These are phyloP conservation scores for Drosophila nigritarsus DNA, from an alignment of 2,888 invertebrate species.

Conservation along the genomic window DNA sequence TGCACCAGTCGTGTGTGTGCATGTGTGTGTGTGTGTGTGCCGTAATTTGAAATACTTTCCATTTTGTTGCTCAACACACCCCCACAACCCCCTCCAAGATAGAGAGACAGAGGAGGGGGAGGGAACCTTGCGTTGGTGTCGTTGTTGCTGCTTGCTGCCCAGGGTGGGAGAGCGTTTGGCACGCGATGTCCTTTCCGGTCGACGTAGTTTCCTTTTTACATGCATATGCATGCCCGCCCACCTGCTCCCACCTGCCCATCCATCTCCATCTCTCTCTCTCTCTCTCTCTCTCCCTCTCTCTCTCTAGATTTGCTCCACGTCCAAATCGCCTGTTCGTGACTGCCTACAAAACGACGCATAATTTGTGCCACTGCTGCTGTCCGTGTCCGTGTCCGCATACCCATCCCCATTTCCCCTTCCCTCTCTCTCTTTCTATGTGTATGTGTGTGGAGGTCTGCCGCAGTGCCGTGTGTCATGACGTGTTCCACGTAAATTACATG, in stretches of 20 bases:
- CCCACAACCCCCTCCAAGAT: background rate
- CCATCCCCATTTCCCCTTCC: background rate
- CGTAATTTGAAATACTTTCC: conserved; percentile 80
- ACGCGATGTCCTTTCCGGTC: conserved; percentile 84
- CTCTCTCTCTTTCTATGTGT: conserved; percentile 5
- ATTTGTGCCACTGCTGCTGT: conserved; percentile 74
- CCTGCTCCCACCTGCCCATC: conserved; percentile 14
- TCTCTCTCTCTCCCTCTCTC: conserved; percentile 14
- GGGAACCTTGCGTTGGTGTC: conserved; percentile 17
- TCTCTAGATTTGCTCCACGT: conserved; percentile 21
- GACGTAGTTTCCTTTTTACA: conserved; percentile 67
- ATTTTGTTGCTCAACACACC: conserved; percentile 61
- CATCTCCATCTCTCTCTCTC: conserved; percentile 11
- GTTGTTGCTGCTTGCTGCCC: conserved; percentile 3
- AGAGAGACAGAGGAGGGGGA: background rate
- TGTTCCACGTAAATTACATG: conserved; percentile 63
- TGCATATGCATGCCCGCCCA: conserved; percentile 34
- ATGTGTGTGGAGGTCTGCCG: conserved; percentile 57
- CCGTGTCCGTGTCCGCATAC: conserved; percentile 43
- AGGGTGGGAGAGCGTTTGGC: conserved; percentile 73
- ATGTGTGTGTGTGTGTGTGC: conserved; percentile 39
- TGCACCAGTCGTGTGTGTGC: conserved; percentile 22
- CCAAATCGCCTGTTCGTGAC: conserved; percentile 75
- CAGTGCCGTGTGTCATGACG: conserved; percentile 69
- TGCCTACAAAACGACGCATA: conserved; percentile 75